Base-by-base conservation (phyloP, 2,888 invertebrate genomes). In the Amphipyra berbera region DNA sequence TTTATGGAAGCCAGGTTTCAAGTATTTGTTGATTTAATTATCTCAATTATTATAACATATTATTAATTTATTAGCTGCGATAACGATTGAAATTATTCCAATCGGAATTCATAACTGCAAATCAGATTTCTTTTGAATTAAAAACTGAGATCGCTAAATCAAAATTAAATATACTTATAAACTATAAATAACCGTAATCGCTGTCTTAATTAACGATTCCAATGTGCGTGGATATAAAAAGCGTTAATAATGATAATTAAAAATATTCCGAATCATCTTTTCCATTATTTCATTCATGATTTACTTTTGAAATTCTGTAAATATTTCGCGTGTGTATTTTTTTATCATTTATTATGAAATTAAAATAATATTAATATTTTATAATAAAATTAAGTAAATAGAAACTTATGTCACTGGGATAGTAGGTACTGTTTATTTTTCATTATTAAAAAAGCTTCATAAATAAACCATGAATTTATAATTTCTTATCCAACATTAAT, bases 161-260 rank as follows among this genome's bases (percentile, higher is more conserved):
- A 69, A 76, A 54, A 64, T 58, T 52, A 62, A 71, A 68, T 65
- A 74, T 21, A 71, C 68, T 74, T 76, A 81, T 46, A 66, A 68
- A 67, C 60, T 73, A 74, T 46, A 69, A 55, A 58, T 76, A 69
- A 69, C 57, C 30, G 41, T 68, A 68, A 75, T 73, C 71, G 75
- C 82, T 82, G 81, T 73, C 78, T 79, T 61, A 73, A 35, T 66
- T 57, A 67, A 76, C 70, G 73, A 76, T 74, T 75, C 58, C 62
- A 69, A 77, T 80, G 56, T 78, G 76, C 78, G 54, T 82, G 47
- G 48, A 75, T 66, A 76, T 73, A 78, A 78, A 82, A 84, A 79
- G 78, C 77, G 73, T 76, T 72, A 79, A 70, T 78, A 72, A 73
- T 77, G 68, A 76, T 74, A 70, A 66, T 59, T 76, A 73, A 80